Percentiles rank a stretch among this genome's conserved stretches.
Evolutionary conservation across 2,797 vertebrate species (phyloP).

Genomic region (Bufotes viridis): DNA sequence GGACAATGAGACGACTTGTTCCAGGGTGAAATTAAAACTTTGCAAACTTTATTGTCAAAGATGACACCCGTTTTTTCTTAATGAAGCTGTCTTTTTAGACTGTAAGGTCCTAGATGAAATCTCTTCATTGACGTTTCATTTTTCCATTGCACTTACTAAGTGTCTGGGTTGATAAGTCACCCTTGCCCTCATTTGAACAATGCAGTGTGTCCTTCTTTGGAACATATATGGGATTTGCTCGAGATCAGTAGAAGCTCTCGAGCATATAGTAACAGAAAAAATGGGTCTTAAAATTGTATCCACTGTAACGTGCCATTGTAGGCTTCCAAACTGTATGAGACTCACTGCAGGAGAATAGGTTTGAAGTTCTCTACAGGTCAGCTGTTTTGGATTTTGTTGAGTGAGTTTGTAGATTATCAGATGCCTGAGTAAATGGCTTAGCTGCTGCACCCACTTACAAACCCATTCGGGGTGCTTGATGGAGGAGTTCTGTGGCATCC

Average conservation of each 20-base stretch:
- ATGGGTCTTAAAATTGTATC: neutral
- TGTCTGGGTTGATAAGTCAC: neutral
- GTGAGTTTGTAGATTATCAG: no score
- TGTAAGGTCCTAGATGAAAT: neutral
- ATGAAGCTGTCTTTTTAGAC: neutral
- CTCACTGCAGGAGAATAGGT: no score
- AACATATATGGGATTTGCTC: neutral
- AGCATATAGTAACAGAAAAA: neutral
- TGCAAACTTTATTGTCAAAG: neutral
- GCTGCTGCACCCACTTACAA: no score
- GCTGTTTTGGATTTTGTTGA: no score
- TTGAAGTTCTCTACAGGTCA: no score
- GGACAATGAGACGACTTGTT: slow-evolving; percentile 43
- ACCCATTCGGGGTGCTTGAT: no score
- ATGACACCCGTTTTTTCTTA: neutral
- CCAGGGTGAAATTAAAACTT: slow-evolving; percentile 5
- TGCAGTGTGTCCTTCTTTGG: neutral
- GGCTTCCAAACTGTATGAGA: no score
- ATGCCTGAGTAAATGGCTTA: no score
- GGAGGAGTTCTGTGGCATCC: no score
- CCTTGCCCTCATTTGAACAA: neutral
- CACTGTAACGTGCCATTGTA: no score
- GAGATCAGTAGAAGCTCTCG: neutral
- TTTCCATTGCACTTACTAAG: neutral
- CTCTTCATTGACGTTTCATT: neutral